phyloP scores from a whole-genome alignment of 2,113 vertebrate genomes.

The Gymnogyps californianus region DNA sequence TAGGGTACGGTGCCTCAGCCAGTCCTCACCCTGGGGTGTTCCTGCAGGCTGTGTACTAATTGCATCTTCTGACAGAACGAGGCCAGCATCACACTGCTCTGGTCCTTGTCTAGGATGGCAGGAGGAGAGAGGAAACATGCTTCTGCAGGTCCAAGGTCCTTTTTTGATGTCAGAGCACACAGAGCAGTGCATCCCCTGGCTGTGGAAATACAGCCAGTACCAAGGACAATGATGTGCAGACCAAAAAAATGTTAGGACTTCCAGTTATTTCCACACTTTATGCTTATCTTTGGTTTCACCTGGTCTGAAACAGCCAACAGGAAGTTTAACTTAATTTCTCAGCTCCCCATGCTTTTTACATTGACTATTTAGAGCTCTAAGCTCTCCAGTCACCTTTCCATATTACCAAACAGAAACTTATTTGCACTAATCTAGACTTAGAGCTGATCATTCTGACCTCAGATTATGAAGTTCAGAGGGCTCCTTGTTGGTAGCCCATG shows the following conservation, averaged over 20 bases:
- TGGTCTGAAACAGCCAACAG: not conserved
- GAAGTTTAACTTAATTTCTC: not conserved
- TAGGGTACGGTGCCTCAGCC: no score
- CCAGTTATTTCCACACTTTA: not conserved
- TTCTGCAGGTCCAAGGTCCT: not conserved
- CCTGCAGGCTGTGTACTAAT: not conserved
- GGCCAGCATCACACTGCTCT: rapidly evolving
- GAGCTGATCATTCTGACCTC: not conserved
- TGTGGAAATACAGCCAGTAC: not conserved
- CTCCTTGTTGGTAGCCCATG: not conserved
- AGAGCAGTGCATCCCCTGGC: not conserved
- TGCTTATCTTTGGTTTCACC: not conserved
- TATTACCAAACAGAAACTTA: not conserved
- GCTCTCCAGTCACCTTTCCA: not conserved
- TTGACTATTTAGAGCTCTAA: not conserved
- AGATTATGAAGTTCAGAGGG: not conserved
- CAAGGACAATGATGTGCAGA: not conserved
- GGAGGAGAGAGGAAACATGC: not conserved
- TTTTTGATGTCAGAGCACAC: not conserved
- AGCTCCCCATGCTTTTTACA: not conserved
- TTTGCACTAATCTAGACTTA: not conserved
- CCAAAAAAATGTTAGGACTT: not conserved
- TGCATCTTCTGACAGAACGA: rapidly evolving
- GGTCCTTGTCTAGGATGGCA: not conserved
- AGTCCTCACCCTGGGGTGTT: not conserved